Conservation (phyloP, 37 sponge, comb jelly and placozoan species). For the Oopsacas minuta region DNA sequence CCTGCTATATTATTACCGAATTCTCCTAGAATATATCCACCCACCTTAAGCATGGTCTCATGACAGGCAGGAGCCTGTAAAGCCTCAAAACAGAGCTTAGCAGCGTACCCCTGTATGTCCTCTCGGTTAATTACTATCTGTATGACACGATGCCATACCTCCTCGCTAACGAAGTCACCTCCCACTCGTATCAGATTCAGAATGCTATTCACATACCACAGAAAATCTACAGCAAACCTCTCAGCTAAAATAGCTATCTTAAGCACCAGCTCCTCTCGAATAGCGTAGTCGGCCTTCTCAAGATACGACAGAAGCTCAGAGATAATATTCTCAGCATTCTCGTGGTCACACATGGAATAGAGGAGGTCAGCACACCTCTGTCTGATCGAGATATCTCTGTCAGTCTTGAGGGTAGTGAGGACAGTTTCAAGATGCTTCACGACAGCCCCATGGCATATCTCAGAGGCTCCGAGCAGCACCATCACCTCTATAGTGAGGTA, state of each 20-base stretch:
- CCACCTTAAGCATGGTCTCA: constrained; percentile 95
- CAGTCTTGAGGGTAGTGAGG: constrained; percentile 61
- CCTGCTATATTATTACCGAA: constrained; percentile 94
- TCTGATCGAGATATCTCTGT: constrained; percentile 78
- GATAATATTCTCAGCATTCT: constrained; percentile 70
- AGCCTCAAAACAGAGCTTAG: constrained; percentile 89
- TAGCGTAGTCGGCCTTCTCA: constrained; percentile 79
- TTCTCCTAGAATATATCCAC: constrained; percentile 86
- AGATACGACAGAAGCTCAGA: constrained; percentile 68
- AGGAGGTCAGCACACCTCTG: constrained; percentile 84
- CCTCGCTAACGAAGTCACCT: constrained; percentile 88
- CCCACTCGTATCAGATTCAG: constrained; percentile 77
- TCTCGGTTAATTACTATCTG: constrained; percentile 91
- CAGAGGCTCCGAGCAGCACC: constrained; percentile 59
- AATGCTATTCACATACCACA: constrained; percentile 92
- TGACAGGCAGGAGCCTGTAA: constrained; percentile 97
- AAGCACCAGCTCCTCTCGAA: constrained; percentile 80
- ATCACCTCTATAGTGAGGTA: constrained; percentile 82
- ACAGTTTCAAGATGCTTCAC: constrained; percentile 85
- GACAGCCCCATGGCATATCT: constrained; percentile 68
- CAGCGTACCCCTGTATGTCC: constrained; percentile 95
- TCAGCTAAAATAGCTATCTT: constrained; percentile 93
- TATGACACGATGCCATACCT: constrained; percentile 92
- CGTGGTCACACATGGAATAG: constrained; percentile 88
- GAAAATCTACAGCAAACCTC: constrained; percentile 77